Percentiles rank a stretch among this genome's conserved stretches.
phyloP scores from a whole-genome alignment of 2,888 invertebrate species.

The Onthophagus sagittarius region DNA sequence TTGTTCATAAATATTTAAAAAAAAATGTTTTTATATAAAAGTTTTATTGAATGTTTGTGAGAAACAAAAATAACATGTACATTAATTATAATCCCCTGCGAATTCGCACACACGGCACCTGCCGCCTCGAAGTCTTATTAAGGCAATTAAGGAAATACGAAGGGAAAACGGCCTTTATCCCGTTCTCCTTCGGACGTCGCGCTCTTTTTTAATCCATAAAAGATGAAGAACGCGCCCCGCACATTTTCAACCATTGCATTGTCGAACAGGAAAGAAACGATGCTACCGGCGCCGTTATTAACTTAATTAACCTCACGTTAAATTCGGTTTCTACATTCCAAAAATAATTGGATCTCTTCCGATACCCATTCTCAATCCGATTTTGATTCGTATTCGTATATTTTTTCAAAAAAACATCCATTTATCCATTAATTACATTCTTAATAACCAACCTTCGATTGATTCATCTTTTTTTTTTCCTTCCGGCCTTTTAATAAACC shows the following conservation, averaged over 20 bases:
- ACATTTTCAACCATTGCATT: not conserved
- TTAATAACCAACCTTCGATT: too few relatives aligned
- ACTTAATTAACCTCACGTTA: not conserved
- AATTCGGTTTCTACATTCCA: not conserved
- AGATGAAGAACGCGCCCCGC: not conserved
- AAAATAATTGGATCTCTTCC: not conserved
- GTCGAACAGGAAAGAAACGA: not conserved
- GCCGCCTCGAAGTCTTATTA: not conserved
- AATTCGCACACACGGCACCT: not conserved
- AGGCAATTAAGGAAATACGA: not conserved
- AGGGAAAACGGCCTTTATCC: not conserved
- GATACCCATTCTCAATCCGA: not conserved
- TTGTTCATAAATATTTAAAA: not conserved
- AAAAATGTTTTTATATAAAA: not conserved
- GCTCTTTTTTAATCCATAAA: not conserved
- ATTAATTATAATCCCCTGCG: not conserved
- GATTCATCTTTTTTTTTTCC: too few relatives aligned
- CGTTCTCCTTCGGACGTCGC: not conserved
- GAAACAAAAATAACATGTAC: not conserved
- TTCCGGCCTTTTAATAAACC: too few relatives aligned
- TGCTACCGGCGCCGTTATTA: not conserved
- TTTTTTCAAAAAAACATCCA: too few relatives aligned
- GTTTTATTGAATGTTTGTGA: not conserved
- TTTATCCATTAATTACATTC: too few relatives aligned
- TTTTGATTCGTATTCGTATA: too few relatives aligned